Evolutionary conservation across 2,113 vertebrate genomes (phyloP).

Genomic region (Oryzias melastigma): DNA sequence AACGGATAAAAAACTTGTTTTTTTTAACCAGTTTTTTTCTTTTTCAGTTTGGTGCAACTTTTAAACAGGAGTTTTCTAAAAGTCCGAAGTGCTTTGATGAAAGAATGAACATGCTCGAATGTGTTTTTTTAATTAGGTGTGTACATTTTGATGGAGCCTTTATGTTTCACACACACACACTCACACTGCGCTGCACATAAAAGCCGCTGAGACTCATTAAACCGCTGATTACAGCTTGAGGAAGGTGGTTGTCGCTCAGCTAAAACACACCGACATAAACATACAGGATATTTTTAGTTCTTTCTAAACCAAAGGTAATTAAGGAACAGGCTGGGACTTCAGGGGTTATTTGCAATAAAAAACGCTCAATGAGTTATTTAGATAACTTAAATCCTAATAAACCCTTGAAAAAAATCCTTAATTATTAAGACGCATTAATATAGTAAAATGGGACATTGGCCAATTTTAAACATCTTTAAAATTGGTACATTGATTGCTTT

Average conservation of each 20-base stretch:
- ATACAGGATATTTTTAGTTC: not conserved
- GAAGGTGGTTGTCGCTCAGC: slow-evolving; percentile 31
- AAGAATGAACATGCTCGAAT: not conserved
- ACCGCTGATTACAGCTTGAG: slow-evolving; percentile 50
- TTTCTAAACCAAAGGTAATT: no score
- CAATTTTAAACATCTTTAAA: no score
- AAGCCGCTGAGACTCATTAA: slow-evolving; percentile 61
- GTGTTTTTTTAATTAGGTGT: slow-evolving; percentile 32
- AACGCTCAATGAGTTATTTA: no score
- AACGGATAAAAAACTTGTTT: not conserved
- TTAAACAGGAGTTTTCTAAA: not conserved
- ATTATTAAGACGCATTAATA: no score
- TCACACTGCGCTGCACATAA: slow-evolving; percentile 46
- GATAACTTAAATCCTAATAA: no score
- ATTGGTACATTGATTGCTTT: no score
- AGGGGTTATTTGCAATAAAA: no score
- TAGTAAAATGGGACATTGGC: no score
- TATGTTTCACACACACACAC: slow-evolving; percentile 20
- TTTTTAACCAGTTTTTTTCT: not conserved
- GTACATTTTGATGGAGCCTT: slow-evolving; percentile 22
- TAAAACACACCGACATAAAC: slow-evolving; percentile 10
- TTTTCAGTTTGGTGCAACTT: not conserved
- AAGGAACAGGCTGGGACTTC: no score
- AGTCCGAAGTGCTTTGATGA: not conserved
- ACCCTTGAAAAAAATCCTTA: no score